These are phyloP conservation scores for Microctonus aethiopoides DNA, from an alignment of 2,888 invertebrate genomes.

Conservation along the genomic window DNA sequence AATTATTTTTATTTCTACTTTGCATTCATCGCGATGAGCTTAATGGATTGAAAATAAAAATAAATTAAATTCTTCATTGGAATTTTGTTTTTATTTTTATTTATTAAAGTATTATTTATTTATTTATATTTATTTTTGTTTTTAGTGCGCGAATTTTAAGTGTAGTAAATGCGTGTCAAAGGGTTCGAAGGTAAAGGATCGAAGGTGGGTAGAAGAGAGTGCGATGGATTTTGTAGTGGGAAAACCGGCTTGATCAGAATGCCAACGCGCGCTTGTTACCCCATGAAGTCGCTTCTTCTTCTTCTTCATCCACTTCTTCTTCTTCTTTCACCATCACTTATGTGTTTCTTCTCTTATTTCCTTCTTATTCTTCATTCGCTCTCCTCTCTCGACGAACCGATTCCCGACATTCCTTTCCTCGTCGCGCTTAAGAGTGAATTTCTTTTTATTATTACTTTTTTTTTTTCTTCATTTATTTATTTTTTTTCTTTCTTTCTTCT, in stretches of 20 bases:
- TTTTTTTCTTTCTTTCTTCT: not conserved
- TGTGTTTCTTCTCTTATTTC: constrained; percentile 16
- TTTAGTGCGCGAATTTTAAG: not conserved
- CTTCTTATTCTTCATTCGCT: constrained; percentile 10
- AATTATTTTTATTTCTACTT: not conserved
- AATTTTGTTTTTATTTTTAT: too few relatives aligned
- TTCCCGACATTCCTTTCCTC: constrained; percentile 24
- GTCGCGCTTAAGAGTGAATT: constrained; percentile 3
- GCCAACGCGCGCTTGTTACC: constrained; percentile 25
- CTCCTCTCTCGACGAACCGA: constrained; percentile 19
- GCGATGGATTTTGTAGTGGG: constrained; percentile 32
- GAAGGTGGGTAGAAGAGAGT: constrained; percentile 1
- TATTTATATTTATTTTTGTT: not conserved
- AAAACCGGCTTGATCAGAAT: constrained; percentile 43
- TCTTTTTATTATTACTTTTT: not conserved
- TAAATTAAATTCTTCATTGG: too few relatives aligned
- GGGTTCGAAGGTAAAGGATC: constrained; percentile 35
- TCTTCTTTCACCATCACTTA: constrained; percentile 12
- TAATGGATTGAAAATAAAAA: too few relatives aligned
- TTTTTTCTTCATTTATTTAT: not conserved
- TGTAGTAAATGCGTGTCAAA: constrained; percentile 30
- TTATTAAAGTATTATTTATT: not conserved
- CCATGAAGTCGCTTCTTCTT: constrained; percentile 19
- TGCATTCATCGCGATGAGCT: too few relatives aligned
- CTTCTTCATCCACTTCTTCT: constrained; percentile 25